Evolutionary conservation across 2,888 invertebrate species (phyloP), one percentile per base, ranked within the genome.

Genomic region (Aleiodes testaceus): DNA sequence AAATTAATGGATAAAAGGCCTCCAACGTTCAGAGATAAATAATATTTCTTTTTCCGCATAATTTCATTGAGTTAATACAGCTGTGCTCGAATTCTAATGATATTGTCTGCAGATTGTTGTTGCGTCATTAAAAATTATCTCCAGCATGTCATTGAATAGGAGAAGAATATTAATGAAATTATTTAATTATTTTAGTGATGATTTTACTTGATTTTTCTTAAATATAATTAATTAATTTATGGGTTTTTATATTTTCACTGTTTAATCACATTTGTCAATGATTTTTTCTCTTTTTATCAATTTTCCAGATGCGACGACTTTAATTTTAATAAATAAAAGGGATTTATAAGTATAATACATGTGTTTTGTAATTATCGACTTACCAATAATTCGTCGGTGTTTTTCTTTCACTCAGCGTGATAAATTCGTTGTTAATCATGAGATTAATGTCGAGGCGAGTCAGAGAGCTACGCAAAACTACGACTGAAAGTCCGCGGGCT

Each of bases 401-500:
- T 59, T 59, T 53, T 36, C 9, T 20, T 36, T 18, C 36, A 59
- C 59, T 59, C 59, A 36, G 59, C 36, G 59, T 36, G 59, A 59
- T 42, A 59, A 16, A 59, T 36, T 36, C 36, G 36, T 36, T 59
- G 42, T 42, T 36, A 59, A 59, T 59, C 59, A 59, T 59, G 59
- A 36, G 59, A 59, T 59, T 59, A 59, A 59, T 16, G 30, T 59
- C 59, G 59, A 16, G 42, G 59, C 36, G 59, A 12, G n/a, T 59
- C 59, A 16, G 14, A 16, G 59, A 36, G 59, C 42, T n/a, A n/a
- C 59, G 59, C 59, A 42, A 59, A 66, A 50, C 47, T 45, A 49
- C 49, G 50, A 66, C 66, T 66, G 66, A 66, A 66, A 66, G 66
- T 65, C 50, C 66, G 66, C 66, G 66, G 66, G 66, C 50, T 49